These are phyloP conservation scores for Rhopalosiphum padi DNA, from an alignment of 1,140 invertebrate genomes.

Conservation along the genomic window DNA sequence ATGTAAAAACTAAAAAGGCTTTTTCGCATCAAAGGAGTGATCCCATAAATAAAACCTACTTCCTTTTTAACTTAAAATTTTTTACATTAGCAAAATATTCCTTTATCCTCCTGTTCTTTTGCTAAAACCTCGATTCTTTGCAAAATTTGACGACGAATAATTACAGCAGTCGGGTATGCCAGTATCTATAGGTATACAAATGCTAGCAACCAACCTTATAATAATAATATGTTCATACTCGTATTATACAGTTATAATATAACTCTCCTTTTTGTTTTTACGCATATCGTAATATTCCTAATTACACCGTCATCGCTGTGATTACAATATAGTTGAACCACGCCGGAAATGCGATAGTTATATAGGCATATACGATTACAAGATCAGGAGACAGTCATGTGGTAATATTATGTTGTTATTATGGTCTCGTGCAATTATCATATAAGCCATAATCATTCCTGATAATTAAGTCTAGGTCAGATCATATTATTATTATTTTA, in stretches of 20 bases:
- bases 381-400: background rate
- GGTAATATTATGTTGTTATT: conserved; percentile 10
- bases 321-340: conserved; percentile 14
- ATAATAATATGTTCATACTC: background rate
- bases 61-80: background rate
- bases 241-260: background rate
- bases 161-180: background rate
- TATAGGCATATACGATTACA: conserved; percentile 1
- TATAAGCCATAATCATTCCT: background rate
- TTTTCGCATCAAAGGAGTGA: background rate
- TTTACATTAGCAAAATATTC: background rate
- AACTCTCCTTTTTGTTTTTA: conserved; percentile 8
- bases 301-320: background rate
- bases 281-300: background rate
- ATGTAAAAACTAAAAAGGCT: background rate
- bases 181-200: background rate
- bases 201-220: background rate
- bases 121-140: background rate
- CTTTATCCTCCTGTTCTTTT: background rate
- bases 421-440: background rate
- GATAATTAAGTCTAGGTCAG: conserved; percentile 26
- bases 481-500: background rate
- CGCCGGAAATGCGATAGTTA: background rate
- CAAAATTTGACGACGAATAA: background rate
- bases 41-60: background rate